Base-by-base conservation (phyloP, 2,888 invertebrate species). In the Phragmatobia fuliginosa region DNA sequence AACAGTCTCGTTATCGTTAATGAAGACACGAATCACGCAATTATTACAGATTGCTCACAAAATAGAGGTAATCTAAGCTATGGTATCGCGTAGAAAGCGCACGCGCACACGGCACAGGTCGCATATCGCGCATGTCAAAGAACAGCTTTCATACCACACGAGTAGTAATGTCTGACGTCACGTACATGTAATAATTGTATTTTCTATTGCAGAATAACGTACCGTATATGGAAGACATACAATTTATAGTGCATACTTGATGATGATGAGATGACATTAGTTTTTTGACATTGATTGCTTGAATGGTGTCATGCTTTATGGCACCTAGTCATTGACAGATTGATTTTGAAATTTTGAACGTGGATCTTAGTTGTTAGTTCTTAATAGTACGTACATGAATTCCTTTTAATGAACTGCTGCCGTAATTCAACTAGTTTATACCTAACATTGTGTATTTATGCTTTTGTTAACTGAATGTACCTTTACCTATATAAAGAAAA, bases 111-210 rank as follows among this genome's bases (percentile, higher is more conserved):
- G 85, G 70, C 76, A 72, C 78, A 82, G 85, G 85, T 84, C 85
- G 84, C 75, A 70, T 66, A 70, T 70, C 66, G 73, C 76, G 71
- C 76, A 77, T 80, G 81, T 81, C 82, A 82, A 81, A 82, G 76
- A 78, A 78, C 81, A 83, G 82, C 89, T 89, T 88, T 89, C 88
- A 85, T 85, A 76, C 83, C 81, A 73, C 79, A 85, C 71, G 62
- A 67, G 72, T 63, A 60, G 61, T 75, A 63, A 70, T 69, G 66
- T 66, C 58, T 78, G 80, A 77, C 68, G 75, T 74, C 74, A 78
- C 67, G 36, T 14, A 11, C 52, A 49, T 63, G 32, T 49, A 62
- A 18, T 61, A 36, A 41, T 38, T 38, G 33, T 71, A 63, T 66
- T 82, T 74, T 74, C 64, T 66, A 67, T 72, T 71, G 58, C 64